Evolutionary conservation across 2,113 vertebrate species (phyloP).

Genomic region (Aptenodytes patagonicus): DNA sequence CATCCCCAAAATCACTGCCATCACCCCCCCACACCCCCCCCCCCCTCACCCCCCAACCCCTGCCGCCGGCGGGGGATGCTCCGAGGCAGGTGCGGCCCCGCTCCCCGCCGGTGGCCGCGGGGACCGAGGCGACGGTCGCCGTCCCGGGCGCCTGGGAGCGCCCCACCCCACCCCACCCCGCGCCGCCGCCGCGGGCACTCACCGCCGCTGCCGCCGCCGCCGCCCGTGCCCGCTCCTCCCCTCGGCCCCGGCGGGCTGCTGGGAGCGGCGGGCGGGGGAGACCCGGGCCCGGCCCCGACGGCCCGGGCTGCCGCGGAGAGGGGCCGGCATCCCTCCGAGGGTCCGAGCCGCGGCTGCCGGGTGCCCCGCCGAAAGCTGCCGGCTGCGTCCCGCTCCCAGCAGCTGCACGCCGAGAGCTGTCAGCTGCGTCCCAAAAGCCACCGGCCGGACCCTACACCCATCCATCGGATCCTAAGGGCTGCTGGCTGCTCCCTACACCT

Average conservation of each 20-base stretch:
- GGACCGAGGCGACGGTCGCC: background rate
- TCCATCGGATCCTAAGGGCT: background rate
- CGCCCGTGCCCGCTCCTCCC: background rate
- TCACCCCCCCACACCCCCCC: too few species aligned
- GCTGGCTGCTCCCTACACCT: background rate
- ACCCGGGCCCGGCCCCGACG: background rate
- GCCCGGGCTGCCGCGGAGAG: background rate
- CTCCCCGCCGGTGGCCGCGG: background rate
- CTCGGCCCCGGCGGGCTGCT: background rate
- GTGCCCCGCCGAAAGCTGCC: background rate
- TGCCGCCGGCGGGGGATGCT: background rate
- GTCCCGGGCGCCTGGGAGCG: background rate
- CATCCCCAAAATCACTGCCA: background rate
- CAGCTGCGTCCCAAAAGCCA: background rate
- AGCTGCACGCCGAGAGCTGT: background rate
- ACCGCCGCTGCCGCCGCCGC: too few species aligned
- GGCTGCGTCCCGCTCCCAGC: background rate
- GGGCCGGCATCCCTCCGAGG: background rate
- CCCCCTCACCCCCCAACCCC: background rate
- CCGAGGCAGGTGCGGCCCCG: background rate
- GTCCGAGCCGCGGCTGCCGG: background rate
- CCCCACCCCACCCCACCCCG: too few species aligned
- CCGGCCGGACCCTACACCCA: accelerated
- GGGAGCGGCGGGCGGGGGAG: background rate
- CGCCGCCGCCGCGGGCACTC: too few species aligned